phyloP scores from a whole-genome alignment of 2,113 vertebrate species.

The Lophotis ruficrista region DNA sequence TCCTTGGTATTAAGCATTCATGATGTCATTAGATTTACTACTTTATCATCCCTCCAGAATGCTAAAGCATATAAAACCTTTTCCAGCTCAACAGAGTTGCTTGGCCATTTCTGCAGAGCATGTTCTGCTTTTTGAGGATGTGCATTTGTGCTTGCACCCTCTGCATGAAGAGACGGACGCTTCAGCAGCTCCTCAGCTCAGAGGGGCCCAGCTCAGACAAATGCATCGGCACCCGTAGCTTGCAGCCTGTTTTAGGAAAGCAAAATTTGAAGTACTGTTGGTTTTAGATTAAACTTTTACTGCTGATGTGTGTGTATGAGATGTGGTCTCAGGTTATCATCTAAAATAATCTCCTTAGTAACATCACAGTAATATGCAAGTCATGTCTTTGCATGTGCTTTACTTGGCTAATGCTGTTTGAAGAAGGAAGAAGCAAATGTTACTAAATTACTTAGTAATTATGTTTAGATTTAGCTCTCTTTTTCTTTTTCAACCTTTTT shows the following conservation, averaged over 20 bases:
- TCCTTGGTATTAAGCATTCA: neutral
- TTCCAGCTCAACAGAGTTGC: neutral
- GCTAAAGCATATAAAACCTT: neutral
- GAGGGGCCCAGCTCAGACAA: neutral
- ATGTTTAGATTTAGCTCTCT: neutral
- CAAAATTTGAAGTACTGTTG: neutral
- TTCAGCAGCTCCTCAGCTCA: neutral
- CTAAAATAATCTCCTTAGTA: neutral
- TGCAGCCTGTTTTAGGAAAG: neutral
- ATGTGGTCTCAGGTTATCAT: neutral
- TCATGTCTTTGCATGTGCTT: neutral
- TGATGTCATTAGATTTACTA: conserved; percentile 9
- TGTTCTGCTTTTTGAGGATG: neutral
- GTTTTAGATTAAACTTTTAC: neutral
- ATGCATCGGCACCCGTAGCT: neutral
- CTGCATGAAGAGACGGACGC: neutral
- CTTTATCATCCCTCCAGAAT: neutral
- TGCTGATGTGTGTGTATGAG: neutral
- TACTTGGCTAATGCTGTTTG: neutral
- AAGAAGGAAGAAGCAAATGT: neutral
- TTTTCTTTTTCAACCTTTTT: neutral
- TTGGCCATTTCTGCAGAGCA: neutral
- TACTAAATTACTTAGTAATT: neutral
- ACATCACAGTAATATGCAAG: neutral
- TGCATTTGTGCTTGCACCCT: neutral